Percentiles rank a stretch among this genome's conserved stretches.
These are phyloP conservation scores for Pseudorasbora parva DNA, from an alignment of 2,113 vertebrate species.

Conservation along the genomic window DNA sequence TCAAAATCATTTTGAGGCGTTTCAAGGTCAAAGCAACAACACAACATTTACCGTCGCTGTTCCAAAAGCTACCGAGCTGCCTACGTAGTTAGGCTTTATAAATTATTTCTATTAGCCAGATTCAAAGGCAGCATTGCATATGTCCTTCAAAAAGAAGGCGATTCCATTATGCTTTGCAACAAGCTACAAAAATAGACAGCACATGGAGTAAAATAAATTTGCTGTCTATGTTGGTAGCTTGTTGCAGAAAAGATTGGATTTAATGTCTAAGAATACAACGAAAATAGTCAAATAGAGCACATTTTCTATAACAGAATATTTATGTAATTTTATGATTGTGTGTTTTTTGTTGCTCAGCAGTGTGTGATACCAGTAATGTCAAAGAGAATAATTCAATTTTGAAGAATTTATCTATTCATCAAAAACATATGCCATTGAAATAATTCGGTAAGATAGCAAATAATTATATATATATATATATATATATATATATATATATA, in stretches of 20 bases:
- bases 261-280: background rate
- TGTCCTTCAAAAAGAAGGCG: background rate
- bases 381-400: too few relatives aligned
- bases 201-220: background rate
- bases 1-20: background rate
- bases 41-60: background rate
- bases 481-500: too few relatives aligned
- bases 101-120: background rate
- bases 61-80: background rate
- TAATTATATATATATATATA: too few relatives aligned
- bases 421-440: too few relatives aligned
- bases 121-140: background rate
- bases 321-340: too few relatives aligned
- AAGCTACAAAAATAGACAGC: background rate
- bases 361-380: too few relatives aligned
- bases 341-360: too few relatives aligned
- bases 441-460: too few relatives aligned
- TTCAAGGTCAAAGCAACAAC: constrained; percentile 9
- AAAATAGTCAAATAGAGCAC: background rate
- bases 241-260: too few relatives aligned
- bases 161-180: background rate
- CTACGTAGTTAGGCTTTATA: background rate
- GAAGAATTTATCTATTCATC: too few relatives aligned
- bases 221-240: too few relatives aligned
- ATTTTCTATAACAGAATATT: too few relatives aligned